Base-by-base conservation (phyloP, 1,140 invertebrate genomes). In the Drosophila varians region DNA sequence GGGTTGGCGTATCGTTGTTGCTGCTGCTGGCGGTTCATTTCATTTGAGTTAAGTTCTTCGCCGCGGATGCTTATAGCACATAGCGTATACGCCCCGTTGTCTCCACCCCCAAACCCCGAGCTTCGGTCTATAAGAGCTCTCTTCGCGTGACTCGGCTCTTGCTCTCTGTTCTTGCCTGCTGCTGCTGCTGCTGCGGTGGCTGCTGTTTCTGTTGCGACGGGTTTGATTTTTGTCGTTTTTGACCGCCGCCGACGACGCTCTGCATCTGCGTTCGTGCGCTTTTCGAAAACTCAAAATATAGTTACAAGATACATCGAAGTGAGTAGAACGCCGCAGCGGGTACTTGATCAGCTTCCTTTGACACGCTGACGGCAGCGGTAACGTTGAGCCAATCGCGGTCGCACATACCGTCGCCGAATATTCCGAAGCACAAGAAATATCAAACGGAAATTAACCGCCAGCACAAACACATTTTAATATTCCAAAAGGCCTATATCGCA, bases 251-350 rank as follows among this genome's bases (percentile, higher is more conserved):
- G 36, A 38, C 36, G 72, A 71, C 77, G 87, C 87, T 88, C 87
- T 90, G 87, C 87, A 89, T 76, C 84, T 90, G 87, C 73, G 87
- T 80, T 77, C 87, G 87, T 89, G 87, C 87, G 80, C 80, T 87
- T 87, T 90, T 90, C 71, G 70, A 90, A 90, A 90, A 88, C 38
- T 90, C 77, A 90, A 90, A 90, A 90, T 90, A 90, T 90, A 90
- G 88, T 90, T 90, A 90, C 88, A 90, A 90, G 83, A 90, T 90
- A 78, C 83, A 88, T 88, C 88, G 88, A 84, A 90, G 87, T 84
- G 88, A 88, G 74, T 78, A 87, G 88, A 90, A 90, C 88, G 79
- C 84, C 82, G 83, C 71, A 82, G 83, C 88, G 88, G 88, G 51
- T 45, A 42, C 14, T 42, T 42, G 14, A 18, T 18, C 38, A 42